Conservation (phyloP, 2,888 invertebrate genomes). For the Reticulitermes lucifugus region DNA sequence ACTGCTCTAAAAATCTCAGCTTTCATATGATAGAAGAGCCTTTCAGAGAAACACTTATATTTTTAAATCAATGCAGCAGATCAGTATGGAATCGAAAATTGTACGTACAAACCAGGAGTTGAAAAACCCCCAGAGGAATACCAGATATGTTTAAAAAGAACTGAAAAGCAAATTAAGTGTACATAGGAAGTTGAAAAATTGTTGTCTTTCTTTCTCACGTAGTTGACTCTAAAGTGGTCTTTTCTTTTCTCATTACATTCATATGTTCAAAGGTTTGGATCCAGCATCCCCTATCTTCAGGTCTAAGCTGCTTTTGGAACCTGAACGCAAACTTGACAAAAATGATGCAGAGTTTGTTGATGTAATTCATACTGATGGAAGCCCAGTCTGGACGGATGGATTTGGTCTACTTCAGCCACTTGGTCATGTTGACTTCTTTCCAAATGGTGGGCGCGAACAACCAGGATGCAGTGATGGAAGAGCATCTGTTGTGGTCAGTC, state of each 20-base stretch:
- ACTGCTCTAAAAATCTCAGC: too few species aligned
- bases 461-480: conserved; percentile 70
- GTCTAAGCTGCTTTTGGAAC: conserved; percentile 67
- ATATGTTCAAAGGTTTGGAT: conserved; percentile 61
- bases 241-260: neutral
- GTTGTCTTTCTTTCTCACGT: too few species aligned
- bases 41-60: too few species aligned
- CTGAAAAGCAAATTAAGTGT: too few species aligned
- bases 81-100: too few species aligned
- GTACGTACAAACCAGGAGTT: too few species aligned
- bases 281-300: conserved; percentile 70
- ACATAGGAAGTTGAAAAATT: too few species aligned
- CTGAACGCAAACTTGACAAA: conserved; percentile 69
- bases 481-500: conserved; percentile 68
- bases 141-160: too few species aligned
- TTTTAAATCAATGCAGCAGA: too few species aligned
- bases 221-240: too few species aligned
- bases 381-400: conserved; percentile 70
- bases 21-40: too few species aligned
- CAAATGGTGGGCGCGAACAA: conserved; percentile 72
- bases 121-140: too few species aligned
- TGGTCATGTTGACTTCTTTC: conserved; percentile 72
- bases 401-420: conserved; percentile 71
- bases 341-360: conserved; percentile 75
- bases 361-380: conserved; percentile 76